A percentile compares a stretch with the other conserved stretches of the same genome.
Conservation (phyloP, 2,888 invertebrate genomes). For the Pollenia labialis region DNA sequence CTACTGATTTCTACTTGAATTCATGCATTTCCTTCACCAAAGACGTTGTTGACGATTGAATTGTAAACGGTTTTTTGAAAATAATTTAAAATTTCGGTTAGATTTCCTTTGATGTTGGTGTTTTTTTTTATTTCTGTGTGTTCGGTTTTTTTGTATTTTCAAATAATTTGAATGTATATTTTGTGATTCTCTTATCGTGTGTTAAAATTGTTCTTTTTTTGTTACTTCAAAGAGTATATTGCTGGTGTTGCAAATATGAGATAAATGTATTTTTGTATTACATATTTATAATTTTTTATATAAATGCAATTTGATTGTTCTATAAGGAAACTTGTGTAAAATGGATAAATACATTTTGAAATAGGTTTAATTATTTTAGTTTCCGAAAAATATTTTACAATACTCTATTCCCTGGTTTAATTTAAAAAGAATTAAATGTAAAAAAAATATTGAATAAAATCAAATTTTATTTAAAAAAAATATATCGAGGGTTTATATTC, state of each 20-base stretch:
- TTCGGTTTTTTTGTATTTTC: background rate
- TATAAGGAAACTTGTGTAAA: background rate
- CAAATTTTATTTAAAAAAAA: background rate
- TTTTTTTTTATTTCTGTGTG: background rate
- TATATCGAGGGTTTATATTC: too few species aligned
- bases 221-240: background rate
- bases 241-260: background rate
- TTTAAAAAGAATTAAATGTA: background rate
- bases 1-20: conserved; percentile 82
- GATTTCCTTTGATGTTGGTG: conserved; percentile 67
- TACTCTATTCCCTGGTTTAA: conserved; percentile 14
- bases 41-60: conserved; percentile 59
- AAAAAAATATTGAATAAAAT: conserved; percentile 21
- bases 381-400: too few species aligned
- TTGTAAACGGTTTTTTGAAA: conserved; percentile 56
- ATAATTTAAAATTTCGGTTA: conserved; percentile 63
- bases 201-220: conserved; percentile 22
- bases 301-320: background rate
- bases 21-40: conserved; percentile 75
- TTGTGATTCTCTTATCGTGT: conserved; percentile 30
- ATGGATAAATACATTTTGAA: background rate
- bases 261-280: background rate
- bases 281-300: conserved; percentile 25
- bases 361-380: too few species aligned
- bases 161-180: conserved; percentile 58